phyloP scores from a whole-genome alignment of 2,113 vertebrate genomes.

The Callorhinus ursinus region DNA sequence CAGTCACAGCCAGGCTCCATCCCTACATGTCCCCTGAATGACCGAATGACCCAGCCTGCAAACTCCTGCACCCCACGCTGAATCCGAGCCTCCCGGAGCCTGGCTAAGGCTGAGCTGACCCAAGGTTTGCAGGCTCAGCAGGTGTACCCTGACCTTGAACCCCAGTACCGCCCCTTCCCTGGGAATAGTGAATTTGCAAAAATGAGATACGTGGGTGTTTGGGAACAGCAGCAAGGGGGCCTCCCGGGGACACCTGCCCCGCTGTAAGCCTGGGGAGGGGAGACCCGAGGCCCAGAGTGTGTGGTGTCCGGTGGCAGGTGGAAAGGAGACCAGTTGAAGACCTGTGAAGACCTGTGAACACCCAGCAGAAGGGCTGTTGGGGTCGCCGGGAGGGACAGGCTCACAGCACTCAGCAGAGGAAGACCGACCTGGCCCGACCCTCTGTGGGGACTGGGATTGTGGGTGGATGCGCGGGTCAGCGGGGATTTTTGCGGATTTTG shows the following conservation, averaged over 20 bases:
- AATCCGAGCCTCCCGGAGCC: background rate
- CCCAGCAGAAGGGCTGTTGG: background rate
- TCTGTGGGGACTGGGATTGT: background rate
- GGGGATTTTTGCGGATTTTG: background rate
- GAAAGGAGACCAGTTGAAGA: background rate
- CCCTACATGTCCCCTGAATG: rapidly evolving
- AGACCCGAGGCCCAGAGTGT: background rate
- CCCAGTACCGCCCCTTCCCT: background rate
- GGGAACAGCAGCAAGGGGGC: too few species aligned
- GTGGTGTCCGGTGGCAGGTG: background rate
- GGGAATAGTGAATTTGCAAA: background rate
- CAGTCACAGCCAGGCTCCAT: rapidly evolving
- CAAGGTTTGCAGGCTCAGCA: background rate
- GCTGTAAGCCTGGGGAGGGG: background rate
- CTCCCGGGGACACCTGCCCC: background rate
- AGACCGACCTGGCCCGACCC: too few species aligned
- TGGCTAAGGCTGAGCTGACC: background rate
- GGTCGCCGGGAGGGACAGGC: rapidly evolving
- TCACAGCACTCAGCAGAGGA: background rate
- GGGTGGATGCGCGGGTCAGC: rapidly evolving
- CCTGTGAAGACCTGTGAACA: background rate
- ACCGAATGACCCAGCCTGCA: rapidly evolving
- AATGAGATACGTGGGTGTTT: background rate
- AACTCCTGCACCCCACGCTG: background rate
- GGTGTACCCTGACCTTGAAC: background rate